phyloP scores from a whole-genome alignment of 2,888 invertebrate species.

The Cantharis rufa region DNA sequence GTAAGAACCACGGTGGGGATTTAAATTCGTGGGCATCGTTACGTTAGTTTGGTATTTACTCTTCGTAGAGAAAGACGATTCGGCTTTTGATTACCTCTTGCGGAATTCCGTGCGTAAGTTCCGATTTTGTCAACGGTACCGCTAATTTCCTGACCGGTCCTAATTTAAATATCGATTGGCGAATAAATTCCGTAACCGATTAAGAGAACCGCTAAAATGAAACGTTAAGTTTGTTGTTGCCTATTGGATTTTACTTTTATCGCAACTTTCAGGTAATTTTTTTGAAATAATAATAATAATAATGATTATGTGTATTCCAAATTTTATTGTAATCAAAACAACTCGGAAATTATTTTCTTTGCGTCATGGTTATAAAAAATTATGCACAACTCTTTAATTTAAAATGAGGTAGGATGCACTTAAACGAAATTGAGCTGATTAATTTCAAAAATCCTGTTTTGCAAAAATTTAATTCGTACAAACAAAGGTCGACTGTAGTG shows the following conservation, averaged over 20 bases:
- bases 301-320: background rate
- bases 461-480: background rate
- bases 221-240: background rate
- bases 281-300: background rate
- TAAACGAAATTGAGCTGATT: background rate
- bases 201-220: background rate
- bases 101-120: conserved; percentile 26
- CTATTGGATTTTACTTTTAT: background rate
- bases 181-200: background rate
- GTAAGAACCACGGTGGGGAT: conserved; percentile 20
- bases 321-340: background rate
- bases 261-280: background rate
- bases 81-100: conserved; percentile 2
- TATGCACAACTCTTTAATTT: background rate
- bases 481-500: background rate
- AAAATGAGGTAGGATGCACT: background rate
- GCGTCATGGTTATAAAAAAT: background rate
- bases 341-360: background rate
- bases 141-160: conserved; percentile 21
- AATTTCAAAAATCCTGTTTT: background rate
- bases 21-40: background rate
- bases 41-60: conserved; percentile 1
- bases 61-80: background rate
- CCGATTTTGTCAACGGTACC: conserved; percentile 18
- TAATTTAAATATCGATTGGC: background rate